These are phyloP conservation scores for Stenodera caucasica DNA, from an alignment of 2,888 invertebrate species.

Conservation along the genomic window DNA sequence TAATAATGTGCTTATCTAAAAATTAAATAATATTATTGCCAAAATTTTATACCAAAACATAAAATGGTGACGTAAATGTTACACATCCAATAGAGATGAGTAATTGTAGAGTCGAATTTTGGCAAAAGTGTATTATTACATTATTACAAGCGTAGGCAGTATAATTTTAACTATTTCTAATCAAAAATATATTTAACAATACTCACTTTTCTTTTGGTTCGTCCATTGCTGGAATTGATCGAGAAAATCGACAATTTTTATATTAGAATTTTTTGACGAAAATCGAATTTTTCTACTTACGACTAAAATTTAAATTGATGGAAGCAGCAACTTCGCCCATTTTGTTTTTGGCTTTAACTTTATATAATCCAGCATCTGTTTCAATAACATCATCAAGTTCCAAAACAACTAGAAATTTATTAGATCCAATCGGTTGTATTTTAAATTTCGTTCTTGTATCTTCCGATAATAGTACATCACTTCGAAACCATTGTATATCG, in stretches of 20 bases:
- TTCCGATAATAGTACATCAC: conserved; percentile 81
- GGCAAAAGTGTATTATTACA: conserved; percentile 39
- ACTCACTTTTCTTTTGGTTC: conserved; percentile 95
- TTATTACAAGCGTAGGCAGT: conserved; percentile 33
- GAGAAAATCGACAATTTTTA: conserved; percentile 11
- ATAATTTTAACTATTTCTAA: conserved; percentile 17
- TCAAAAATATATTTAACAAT: conserved; percentile 13
- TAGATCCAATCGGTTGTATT: conserved; percentile 81
- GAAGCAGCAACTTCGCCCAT: conserved; percentile 97
- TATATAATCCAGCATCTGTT: conserved; percentile 94
- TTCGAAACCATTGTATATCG: conserved; percentile 89
- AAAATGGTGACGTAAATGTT: conserved; percentile 46
- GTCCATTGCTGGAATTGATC: conserved; percentile 81
- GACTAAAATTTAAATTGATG: conserved; percentile 96
- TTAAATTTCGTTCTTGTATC: conserved; percentile 86
- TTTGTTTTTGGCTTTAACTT: conserved; percentile 95
- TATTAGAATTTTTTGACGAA: neutral
- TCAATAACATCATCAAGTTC: conserved; percentile 95
- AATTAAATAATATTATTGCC: conserved; percentile 9
- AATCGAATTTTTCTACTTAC: conserved; percentile 66
- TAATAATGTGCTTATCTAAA: neutral
- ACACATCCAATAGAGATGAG: conserved; percentile 40
- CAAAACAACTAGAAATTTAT: conserved; percentile 88
- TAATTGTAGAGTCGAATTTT: conserved; percentile 44
- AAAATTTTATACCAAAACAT: conserved; percentile 31